Evolutionary conservation across 2,888 invertebrate species (phyloP), one percentile per base, ranked within the genome.

Genomic region (Ephialtes manifestator): DNA sequence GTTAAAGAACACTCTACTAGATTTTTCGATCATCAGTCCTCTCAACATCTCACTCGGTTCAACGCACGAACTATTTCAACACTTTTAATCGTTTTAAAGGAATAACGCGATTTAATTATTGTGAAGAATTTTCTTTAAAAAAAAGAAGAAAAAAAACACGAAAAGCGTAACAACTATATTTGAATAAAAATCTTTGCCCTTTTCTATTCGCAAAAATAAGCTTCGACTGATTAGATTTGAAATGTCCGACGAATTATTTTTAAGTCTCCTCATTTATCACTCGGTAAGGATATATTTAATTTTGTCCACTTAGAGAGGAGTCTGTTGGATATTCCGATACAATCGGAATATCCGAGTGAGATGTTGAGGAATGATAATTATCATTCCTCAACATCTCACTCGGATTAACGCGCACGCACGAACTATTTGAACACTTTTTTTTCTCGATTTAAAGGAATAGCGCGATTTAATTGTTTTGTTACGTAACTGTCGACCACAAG

Each of bases 211-310:
- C n/a, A n/a, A n/a, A n/a, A n/a, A n/a, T n/a, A n/a, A n/a, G n/a
- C n/a, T n/a, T n/a, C n/a, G n/a, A n/a, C n/a, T n/a, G 81, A 83
- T 86, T 70, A 81, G 75, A 83, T 79, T 78, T 79, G 65, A 86
- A 81, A 84, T 79, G 81, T 77, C 63, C 63, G 65, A 65, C 70
- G 72, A 82, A 84, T 82, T 81, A 84, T 84, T n/a, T 24, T n/a
- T n/a, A n/a, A 67, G 81, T 51, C 35, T 39, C 43, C 77, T 78
- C 86, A 81, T 86, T 83, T 81, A 86, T 86, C 86, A 86, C 43
- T 80, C 67, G 31, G 76, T 68, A 48, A 76, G 75, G 60, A 85
- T 72, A 85, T 76, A 72, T 65, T 72, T 82, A 65, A 79, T 82
- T 67, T 55, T 67, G 11, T 2, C 39, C 39, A 8, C 60, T 60